Evolutionary conservation across 2,797 vertebrate species (phyloP).

Genomic region (Tinamus major): DNA sequence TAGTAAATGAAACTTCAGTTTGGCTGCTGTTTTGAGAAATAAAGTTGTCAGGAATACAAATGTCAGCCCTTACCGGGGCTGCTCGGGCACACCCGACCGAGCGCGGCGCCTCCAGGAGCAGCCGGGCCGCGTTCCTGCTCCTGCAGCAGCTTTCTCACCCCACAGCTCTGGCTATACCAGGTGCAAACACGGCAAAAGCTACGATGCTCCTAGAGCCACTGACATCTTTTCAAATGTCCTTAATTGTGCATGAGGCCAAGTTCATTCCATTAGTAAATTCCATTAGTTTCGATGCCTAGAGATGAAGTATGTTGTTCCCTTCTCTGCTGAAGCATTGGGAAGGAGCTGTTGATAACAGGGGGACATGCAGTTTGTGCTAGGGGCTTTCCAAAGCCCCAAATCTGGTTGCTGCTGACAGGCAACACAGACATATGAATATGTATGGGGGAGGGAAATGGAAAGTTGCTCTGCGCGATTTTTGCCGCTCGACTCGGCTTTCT

Average conservation of each 20-base stretch:
- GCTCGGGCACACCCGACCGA: background rate
- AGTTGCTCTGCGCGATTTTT: background rate
- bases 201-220: background rate
- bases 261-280: background rate
- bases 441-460: background rate
- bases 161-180: background rate
- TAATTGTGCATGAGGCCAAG: background rate
- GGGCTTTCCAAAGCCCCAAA: background rate
- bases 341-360: background rate
- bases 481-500: background rate
- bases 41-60: conserved; percentile 6
- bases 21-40: conserved; percentile 21
- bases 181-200: background rate
- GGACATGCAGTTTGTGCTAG: background rate
- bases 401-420: background rate
- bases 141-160: background rate
- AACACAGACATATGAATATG: background rate
- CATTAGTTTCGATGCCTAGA: background rate
- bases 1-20: conserved; percentile 20
- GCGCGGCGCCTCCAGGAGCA: background rate
- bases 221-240: background rate
- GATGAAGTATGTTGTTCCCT: background rate
- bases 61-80: background rate
- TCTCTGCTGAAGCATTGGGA: background rate
- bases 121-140: background rate